Percentiles rank a stretch among this genome's conserved stretches.
Evolutionary conservation across 2,888 invertebrate species (phyloP).

Genomic region (Smittia aterrima): DNA sequence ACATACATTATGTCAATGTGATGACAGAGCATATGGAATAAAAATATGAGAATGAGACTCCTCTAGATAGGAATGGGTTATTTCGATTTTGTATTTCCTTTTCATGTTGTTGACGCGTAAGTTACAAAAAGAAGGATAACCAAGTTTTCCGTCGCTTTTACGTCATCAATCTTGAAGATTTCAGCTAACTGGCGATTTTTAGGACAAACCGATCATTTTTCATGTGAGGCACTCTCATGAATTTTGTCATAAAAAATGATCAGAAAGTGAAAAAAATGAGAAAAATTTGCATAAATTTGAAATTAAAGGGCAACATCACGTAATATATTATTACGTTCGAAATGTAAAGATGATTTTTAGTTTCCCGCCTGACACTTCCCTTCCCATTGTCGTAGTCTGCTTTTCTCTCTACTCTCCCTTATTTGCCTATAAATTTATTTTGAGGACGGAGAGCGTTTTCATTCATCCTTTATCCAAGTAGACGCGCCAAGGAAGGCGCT

Average conservation of each 20-base stretch:
- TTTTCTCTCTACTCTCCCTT: background rate
- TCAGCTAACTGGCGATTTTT: too few species aligned
- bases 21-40: conserved; percentile 21
- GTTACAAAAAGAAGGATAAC: background rate
- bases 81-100: too few species aligned
- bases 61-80: too few species aligned
- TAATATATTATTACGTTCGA: background rate
- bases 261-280: background rate
- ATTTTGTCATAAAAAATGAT: background rate
- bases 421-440: too few species aligned
- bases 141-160: background rate
- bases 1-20: conserved; percentile 19
- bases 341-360: background rate
- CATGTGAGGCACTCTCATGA: background rate
- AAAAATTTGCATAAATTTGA: conserved; percentile 22
- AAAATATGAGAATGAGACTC: background rate
- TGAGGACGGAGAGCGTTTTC: background rate
- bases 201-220: conserved; percentile 13
- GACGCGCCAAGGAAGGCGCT: too few species aligned
- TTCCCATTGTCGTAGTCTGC: too few species aligned
- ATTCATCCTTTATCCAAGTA: background rate
- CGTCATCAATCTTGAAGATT: background rate
- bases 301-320: conserved; percentile 24
- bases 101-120: too few species aligned
- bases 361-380: background rate